These are phyloP conservation scores for Dicaeum eximium DNA, from an alignment of 2,113 vertebrate genomes.

Conservation along the genomic window DNA sequence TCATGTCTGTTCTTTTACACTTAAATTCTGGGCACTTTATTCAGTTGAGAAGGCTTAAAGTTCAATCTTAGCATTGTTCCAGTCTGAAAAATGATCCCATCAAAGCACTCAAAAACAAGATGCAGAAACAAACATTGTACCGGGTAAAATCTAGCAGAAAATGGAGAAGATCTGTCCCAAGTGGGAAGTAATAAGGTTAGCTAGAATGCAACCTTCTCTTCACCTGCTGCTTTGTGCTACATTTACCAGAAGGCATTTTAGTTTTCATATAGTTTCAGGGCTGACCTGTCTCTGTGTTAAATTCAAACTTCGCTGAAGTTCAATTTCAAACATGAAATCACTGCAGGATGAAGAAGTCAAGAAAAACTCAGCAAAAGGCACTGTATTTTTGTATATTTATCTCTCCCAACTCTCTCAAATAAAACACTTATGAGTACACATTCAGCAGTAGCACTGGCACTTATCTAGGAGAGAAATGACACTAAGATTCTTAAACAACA, in stretches of 20 bases:
- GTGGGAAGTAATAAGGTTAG: not conserved
- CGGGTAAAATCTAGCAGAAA: not conserved
- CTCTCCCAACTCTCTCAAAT: not conserved
- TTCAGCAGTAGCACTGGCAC: not conserved
- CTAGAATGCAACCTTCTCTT: not conserved
- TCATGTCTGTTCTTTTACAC: not conserved
- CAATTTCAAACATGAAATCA: not conserved
- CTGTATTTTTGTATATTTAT: not conserved
- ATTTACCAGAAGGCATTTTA: not conserved
- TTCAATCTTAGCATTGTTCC: not conserved
- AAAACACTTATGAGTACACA: rapidly evolving
- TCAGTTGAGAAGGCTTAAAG: not conserved
- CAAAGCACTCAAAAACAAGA: not conserved
- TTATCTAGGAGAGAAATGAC: not conserved
- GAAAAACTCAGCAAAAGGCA: not conserved
- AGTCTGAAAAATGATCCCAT: not conserved
- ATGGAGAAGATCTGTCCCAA: not conserved
- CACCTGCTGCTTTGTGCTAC: not conserved
- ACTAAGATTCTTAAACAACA: not conserved
- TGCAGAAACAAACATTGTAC: not conserved
- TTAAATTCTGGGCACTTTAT: not conserved
- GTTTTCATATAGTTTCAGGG: not conserved
- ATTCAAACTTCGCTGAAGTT: not conserved
- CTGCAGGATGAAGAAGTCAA: not conserved
- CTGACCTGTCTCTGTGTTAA: not conserved